A percentile compares a stretch with the other conserved stretches of the same genome.
These are phyloP conservation scores for Drosophila fungiperda DNA, from an alignment of 2,888 invertebrate species.

Conservation along the genomic window DNA sequence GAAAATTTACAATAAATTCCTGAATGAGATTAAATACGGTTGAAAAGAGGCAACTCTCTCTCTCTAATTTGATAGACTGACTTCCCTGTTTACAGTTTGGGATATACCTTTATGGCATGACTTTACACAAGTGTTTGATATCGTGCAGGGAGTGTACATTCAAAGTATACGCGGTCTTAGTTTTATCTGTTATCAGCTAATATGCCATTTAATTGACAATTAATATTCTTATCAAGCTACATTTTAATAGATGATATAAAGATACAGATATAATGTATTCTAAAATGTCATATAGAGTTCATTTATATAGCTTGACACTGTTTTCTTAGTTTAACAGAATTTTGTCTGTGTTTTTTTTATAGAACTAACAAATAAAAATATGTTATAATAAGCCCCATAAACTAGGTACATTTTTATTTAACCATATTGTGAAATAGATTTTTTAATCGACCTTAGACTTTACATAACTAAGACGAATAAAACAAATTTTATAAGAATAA, in stretches of 20 bases:
- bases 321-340: slow-evolving; percentile 3
- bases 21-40: slow-evolving; percentile 21
- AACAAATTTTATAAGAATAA: background rate
- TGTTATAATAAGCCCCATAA: background rate
- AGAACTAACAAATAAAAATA: slow-evolving; percentile 6
- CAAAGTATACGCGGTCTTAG: background rate
- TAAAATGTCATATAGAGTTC: slow-evolving; percentile 5
- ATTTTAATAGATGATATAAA: slow-evolving; percentile 22
- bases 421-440: background rate
- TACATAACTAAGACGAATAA: background rate
- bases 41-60: background rate
- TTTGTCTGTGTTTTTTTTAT: background rate
- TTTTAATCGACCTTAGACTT: background rate
- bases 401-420: background rate
- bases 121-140: slow-evolving; percentile 21
- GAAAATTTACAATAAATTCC: slow-evolving; percentile 37
- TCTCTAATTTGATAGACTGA: background rate
- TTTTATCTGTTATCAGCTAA: slow-evolving; percentile 30
- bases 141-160: background rate
- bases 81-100: background rate
- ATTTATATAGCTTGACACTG: background rate
- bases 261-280: slow-evolving; percentile 19
- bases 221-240: slow-evolving; percentile 6
- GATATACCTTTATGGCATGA: slow-evolving; percentile 16
- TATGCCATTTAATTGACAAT: slow-evolving; percentile 36